These are phyloP conservation scores for Philypnodon macrostomus DNA, from an alignment of 2,797 vertebrate genomes.

Conservation along the genomic window DNA sequence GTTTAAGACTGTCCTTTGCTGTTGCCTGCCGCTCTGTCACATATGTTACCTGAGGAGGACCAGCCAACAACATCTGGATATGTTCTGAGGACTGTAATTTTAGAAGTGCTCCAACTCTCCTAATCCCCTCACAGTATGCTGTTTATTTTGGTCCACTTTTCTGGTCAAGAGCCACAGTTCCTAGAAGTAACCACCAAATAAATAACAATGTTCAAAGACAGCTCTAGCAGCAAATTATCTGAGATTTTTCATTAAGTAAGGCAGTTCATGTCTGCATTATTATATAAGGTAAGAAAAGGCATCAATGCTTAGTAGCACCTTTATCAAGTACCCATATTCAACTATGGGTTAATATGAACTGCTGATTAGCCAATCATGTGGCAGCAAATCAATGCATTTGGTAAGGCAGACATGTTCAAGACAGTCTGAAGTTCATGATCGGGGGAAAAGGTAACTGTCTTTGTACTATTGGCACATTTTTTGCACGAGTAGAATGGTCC, in stretches of 20 bases:
- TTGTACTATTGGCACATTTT: too few relatives aligned
- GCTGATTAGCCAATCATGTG: too few relatives aligned
- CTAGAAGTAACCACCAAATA: slow-evolving; percentile 52
- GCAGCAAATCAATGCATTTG: too few relatives aligned
- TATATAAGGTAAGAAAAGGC: slow-evolving; percentile 9
- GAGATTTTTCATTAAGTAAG: not conserved
- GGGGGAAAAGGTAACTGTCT: too few relatives aligned
- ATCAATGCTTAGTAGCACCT: not conserved
- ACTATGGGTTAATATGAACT: too few relatives aligned
- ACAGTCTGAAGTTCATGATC: too few relatives aligned
- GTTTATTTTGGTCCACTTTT: slow-evolving; percentile 67
- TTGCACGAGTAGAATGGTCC: too few relatives aligned
- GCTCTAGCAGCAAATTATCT: too few relatives aligned
- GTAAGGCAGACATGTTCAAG: too few relatives aligned
- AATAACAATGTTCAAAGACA: slow-evolving; percentile 34
- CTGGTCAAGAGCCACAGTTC: slow-evolving; percentile 57
- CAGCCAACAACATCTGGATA: slow-evolving; percentile 65
- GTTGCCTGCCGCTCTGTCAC: slow-evolving; percentile 33
- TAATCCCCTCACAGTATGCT: slow-evolving; percentile 61
- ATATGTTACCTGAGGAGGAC: slow-evolving; percentile 58
- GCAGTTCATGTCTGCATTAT: too few relatives aligned
- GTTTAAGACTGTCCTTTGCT: not conserved
- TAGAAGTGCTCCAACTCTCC: slow-evolving; percentile 57
- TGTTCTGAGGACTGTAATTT: slow-evolving; percentile 66
- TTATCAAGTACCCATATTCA: too few relatives aligned